These are phyloP conservation scores for Danio choprae DNA, from an alignment of 2,797 vertebrate genomes.

Conservation along the genomic window DNA sequence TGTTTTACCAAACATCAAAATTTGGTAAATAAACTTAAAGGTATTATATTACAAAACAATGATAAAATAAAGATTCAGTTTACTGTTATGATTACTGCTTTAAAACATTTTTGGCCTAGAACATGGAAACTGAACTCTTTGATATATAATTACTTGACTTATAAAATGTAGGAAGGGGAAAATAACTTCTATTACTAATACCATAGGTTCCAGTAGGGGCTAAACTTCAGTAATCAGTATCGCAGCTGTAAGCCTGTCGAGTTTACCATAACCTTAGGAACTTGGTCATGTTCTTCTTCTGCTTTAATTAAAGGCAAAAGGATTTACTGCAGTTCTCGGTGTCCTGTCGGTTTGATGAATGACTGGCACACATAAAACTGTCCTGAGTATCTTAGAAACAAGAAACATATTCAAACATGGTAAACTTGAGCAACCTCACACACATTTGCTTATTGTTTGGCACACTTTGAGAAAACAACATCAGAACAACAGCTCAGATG, in stretches of 20 bases:
- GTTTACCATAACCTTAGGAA: constrained; percentile 1
- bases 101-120: not conserved
- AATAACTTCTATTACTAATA: not conserved
- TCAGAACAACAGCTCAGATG: not conserved
- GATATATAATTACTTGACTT: no score
- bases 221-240: not conserved
- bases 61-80: not conserved
- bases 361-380: not conserved
- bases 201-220: not conserved
- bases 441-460: not conserved
- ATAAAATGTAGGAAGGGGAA: not conserved
- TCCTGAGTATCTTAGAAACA: not conserved
- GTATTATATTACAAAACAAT: not conserved
- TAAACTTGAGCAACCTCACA: not conserved
- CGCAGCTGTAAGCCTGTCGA: not conserved
- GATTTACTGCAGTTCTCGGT: not conserved
- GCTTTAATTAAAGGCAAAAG: constrained; percentile 1
- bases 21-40: not conserved
- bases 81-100: not conserved
- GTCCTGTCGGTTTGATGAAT: not conserved
- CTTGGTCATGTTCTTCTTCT: not conserved
- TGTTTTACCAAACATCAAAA: not conserved
- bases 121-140: not conserved
- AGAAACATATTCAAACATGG: not conserved
- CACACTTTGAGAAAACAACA: not conserved